These are phyloP conservation scores for Pseudorectes ferrugineus DNA, from an alignment of 2,113 vertebrate genomes.

Conservation along the genomic window DNA sequence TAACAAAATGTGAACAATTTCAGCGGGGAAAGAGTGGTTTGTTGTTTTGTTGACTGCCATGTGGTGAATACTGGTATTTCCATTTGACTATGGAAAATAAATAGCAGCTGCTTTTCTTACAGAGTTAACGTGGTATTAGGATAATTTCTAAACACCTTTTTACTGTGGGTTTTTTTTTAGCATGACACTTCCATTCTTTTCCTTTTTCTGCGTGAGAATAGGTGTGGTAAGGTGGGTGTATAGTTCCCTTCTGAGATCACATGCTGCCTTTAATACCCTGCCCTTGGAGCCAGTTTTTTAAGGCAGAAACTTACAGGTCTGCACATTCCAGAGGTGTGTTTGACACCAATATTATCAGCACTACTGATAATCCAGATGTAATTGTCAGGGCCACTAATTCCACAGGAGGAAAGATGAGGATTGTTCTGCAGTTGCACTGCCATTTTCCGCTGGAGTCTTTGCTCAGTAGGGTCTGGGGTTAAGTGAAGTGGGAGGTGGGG, in stretches of 20 bases:
- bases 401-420: not conserved
- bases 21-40: not conserved
- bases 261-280: not conserved
- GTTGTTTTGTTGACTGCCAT: not conserved
- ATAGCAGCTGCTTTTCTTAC: not conserved
- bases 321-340: not conserved
- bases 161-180: accelerated
- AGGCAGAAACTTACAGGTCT: not conserved
- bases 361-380: not conserved
- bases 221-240: not conserved
- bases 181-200: not conserved
- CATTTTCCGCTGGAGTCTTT: not conserved
- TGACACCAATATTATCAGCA: not conserved
- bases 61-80: slow-evolving; percentile 3
- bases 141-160: not conserved
- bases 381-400: not conserved
- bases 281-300: not conserved
- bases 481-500: not conserved
- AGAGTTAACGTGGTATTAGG: not conserved
- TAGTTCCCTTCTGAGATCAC: not conserved
- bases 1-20: slow-evolving; percentile 55
- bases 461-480: not conserved
- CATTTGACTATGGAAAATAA: not conserved
- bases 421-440: not conserved
- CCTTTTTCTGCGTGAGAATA: not conserved